Conservation (phyloP, 2,888 invertebrate species). For the Auanema sp. region DNA sequence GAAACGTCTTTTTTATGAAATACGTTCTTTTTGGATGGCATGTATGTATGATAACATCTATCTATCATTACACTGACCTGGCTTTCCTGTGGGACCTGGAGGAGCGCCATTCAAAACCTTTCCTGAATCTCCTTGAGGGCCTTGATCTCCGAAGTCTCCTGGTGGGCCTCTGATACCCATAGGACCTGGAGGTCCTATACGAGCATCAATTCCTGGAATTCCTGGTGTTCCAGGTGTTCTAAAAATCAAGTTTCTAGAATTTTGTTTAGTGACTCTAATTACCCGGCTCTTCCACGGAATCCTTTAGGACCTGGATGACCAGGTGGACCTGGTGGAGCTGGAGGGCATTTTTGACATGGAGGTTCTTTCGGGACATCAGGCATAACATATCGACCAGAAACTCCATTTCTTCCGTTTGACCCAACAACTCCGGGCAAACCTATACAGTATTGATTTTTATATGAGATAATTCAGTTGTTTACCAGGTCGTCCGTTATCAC, state of each 20-base stretch:
- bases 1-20: slow-evolving; percentile 5
- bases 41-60: neutral
- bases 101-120: slow-evolving; percentile 43
- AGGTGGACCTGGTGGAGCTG: slow-evolving; percentile 45
- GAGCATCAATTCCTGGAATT: slow-evolving; percentile 33
- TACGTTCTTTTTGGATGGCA: neutral
- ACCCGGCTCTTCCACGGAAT: slow-evolving; percentile 38
- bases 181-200: slow-evolving; percentile 49
- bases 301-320: slow-evolving; percentile 50
- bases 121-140: slow-evolving; percentile 48
- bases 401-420: slow-evolving; percentile 46
- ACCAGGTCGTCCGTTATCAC: slow-evolving; percentile 35
- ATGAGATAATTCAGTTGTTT: slow-evolving; percentile 1
- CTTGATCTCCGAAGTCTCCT: slow-evolving; percentile 45
- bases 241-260: neutral
- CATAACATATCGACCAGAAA: slow-evolving; percentile 38
- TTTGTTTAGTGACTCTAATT: neutral
- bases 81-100: slow-evolving; percentile 38
- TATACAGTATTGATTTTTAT: neutral
- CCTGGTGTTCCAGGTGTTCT: slow-evolving; percentile 39
- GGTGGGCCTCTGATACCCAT: slow-evolving; percentile 47
- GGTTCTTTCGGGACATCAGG: slow-evolving; percentile 28
- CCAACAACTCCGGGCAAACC: slow-evolving; percentile 41
- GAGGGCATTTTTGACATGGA: slow-evolving; percentile 50
- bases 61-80: slow-evolving; percentile 19